phyloP scores from a whole-genome alignment of 2,797 vertebrate genomes.

The Tympanoctomys barrerae region DNA sequence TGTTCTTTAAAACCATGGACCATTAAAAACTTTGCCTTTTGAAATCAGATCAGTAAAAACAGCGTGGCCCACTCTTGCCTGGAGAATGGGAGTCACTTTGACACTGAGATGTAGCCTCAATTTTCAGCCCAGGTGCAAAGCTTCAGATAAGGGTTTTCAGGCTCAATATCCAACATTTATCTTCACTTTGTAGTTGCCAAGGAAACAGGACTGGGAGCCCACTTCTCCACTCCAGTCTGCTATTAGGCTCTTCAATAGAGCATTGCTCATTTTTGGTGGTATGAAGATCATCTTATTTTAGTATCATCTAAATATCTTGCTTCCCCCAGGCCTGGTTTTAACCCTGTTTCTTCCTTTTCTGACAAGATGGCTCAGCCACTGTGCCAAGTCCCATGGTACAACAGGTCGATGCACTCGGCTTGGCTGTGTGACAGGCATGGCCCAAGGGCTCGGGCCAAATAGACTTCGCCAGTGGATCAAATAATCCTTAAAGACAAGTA shows the following conservation, averaged over 20 bases:
- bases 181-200: slow-evolving; percentile 67
- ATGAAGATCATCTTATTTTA: slow-evolving; percentile 25
- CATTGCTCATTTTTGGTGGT: not conserved
- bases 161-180: slow-evolving; percentile 14
- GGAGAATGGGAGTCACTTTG: slow-evolving; percentile 36
- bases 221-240: not conserved
- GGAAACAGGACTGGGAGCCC: slow-evolving; percentile 61
- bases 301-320: not conserved
- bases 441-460: not conserved
- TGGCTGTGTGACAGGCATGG: not conserved
- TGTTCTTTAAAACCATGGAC: slow-evolving; percentile 31
- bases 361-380: not conserved
- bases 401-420: no score
- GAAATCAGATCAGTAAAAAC: slow-evolving; percentile 59
- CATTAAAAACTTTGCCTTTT: slow-evolving; percentile 30
- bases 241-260: slow-evolving; percentile 9
- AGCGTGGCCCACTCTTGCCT: slow-evolving; percentile 20
- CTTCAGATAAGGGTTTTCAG: slow-evolving; percentile 57
- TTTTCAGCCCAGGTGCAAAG: slow-evolving; percentile 59
- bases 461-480: not conserved
- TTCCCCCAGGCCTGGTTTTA: not conserved
- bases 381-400: not conserved
- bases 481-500: not conserved
- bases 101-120: slow-evolving; percentile 34
- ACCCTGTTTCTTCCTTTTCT: not conserved